phyloP scores from a whole-genome alignment of 2,888 invertebrate species.

The Aphrophora alni region DNA sequence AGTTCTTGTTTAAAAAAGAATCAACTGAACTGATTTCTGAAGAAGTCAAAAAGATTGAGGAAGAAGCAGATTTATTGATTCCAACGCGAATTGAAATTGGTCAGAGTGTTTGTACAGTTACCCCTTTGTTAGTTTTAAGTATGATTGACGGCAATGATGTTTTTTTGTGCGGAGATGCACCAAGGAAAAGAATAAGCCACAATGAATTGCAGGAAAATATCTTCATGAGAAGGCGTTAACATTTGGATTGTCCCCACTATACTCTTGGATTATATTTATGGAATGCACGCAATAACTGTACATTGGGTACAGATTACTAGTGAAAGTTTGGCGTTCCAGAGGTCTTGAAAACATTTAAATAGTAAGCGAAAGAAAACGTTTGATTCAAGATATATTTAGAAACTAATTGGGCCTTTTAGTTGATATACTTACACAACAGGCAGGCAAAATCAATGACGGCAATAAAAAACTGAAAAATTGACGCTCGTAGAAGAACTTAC shows the following conservation, averaged over 20 bases:
- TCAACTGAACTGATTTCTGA: too few relatives aligned
- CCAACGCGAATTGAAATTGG: too few relatives aligned
- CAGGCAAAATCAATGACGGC: constrained; percentile 13
- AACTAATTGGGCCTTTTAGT: constrained; percentile 3
- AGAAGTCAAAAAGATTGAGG: too few relatives aligned
- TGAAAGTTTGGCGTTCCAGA: constrained; percentile 7
- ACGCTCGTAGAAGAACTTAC: too few relatives aligned
- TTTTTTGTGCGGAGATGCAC: neutral
- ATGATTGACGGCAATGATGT: neutral
- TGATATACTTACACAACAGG: neutral
- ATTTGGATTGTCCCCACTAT: neutral
- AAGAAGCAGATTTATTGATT: too few relatives aligned
- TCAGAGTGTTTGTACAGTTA: too few relatives aligned
- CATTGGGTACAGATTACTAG: neutral
- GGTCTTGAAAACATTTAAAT: neutral
- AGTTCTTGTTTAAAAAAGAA: too few relatives aligned
- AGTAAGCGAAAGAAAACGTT: neutral
- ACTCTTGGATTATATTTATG: constrained; percentile 11
- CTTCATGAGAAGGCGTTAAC: neutral
- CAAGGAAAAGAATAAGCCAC: neutral
- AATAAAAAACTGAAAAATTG: too few relatives aligned
- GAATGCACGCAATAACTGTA: neutral
- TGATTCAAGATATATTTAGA: too few relatives aligned
- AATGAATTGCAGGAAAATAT: neutral
- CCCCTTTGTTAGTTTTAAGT: constrained; percentile 18